These are phyloP conservation scores for Lagodon rhomboides DNA, from an alignment of 2,797 vertebrate genomes.

Conservation along the genomic window DNA sequence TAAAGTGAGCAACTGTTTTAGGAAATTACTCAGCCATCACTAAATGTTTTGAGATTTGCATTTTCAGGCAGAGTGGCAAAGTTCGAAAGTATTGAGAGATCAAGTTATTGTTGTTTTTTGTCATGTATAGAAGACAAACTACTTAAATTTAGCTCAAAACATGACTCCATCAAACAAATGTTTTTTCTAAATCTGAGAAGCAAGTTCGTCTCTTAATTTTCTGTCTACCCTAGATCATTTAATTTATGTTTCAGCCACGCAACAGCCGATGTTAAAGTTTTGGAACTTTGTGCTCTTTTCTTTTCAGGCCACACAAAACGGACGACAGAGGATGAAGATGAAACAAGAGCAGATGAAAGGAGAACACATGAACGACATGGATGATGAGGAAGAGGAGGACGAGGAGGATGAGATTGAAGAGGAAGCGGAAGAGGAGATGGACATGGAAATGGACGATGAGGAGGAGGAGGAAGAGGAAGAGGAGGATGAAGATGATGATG, in stretches of 20 bases:
- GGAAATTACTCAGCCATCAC: no score
- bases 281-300: neutral
- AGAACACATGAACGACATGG: constrained; percentile 38
- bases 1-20: no score
- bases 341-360: constrained; percentile 53
- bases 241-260: neutral
- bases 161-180: no score
- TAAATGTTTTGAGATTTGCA: no score
- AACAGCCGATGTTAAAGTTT: neutral
- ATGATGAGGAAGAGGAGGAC: constrained; percentile 20
- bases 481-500: fast-evolving
- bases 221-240: neutral
- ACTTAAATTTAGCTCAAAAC: no score
- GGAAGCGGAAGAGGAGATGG: neutral
- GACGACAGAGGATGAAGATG: constrained; percentile 38
- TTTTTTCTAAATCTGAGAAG: neutral
- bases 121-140: no score
- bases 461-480: fast-evolving
- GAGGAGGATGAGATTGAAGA: neutral
- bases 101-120: no score
- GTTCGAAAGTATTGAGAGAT: no score
- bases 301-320: constrained; percentile 45
- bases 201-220: neutral
- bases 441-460: fast-evolving
- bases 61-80: no score